Evolutionary conservation across 2,888 invertebrate species (phyloP).

Genomic region (Eucriotettix oculatus): DNA sequence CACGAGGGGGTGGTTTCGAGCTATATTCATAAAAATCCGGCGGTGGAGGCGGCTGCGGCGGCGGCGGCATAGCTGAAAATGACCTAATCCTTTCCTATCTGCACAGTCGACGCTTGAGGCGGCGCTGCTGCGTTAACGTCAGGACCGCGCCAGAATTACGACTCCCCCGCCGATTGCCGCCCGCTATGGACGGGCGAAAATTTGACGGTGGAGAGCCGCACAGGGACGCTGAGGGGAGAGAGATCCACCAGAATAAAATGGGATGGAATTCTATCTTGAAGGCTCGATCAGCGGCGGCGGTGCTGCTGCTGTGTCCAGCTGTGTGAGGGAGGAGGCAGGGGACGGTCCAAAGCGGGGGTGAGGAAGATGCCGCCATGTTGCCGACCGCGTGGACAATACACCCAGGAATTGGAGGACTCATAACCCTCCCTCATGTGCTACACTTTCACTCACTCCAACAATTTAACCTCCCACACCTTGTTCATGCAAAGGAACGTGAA

Average conservation of each 20-base stretch:
- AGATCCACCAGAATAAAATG: neutral
- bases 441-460: no score
- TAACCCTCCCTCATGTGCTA: no score
- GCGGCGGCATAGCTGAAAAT: slow-evolving; percentile 9
- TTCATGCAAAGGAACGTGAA: no score
- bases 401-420: no score
- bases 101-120: slow-evolving; percentile 11
- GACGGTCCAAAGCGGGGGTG: neutral
- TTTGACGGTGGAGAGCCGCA: slow-evolving; percentile 5
- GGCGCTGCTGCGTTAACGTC: slow-evolving; percentile 11
- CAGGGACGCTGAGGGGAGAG: neutral
- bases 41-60: neutral
- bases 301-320: neutral
- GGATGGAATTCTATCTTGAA: neutral
- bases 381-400: no score
- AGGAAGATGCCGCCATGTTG: no score
- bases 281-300: neutral
- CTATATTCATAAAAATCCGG: slow-evolving; percentile 10
- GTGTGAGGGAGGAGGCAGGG: neutral
- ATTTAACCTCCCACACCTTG: no score
- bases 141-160: slow-evolving; percentile 9
- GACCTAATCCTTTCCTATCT: slow-evolving; percentile 14
- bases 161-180: slow-evolving; percentile 12
- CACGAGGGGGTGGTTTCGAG: neutral
- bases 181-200: slow-evolving; percentile 1